Evolutionary conservation across 2,888 invertebrate genomes (phyloP).

Genomic region (Parascotia fuliginaria): DNA sequence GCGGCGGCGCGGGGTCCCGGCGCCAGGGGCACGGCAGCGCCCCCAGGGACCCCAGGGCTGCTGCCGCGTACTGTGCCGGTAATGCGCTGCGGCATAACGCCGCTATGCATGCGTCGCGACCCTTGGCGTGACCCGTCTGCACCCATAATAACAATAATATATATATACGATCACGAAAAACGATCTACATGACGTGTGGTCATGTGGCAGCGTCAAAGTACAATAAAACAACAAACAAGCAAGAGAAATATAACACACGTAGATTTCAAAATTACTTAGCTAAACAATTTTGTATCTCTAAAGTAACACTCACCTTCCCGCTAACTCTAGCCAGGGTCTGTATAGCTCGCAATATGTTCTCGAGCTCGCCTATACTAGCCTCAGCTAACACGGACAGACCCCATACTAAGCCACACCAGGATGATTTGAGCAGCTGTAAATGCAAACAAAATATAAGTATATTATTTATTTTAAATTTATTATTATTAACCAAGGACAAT

Average conservation of each 20-base stretch:
- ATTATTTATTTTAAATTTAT: too few relatives aligned
- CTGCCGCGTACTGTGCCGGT: conserved; percentile 97
- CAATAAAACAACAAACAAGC: background rate
- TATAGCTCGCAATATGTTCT: conserved; percentile 96
- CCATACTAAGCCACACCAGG: conserved; percentile 97
- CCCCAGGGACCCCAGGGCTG: conserved; percentile 94
- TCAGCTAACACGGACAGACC: conserved; percentile 96
- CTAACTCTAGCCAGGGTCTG: conserved; percentile 96
- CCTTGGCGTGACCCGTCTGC: conserved; percentile 81
- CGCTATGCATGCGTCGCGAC: conserved; percentile 97
- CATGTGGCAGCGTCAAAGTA: too few relatives aligned
- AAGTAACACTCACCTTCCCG: conserved; percentile 89
- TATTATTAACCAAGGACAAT: too few relatives aligned
- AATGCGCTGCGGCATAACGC: conserved; percentile 98
- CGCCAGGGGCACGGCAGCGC: conserved; percentile 96
- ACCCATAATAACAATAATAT: too few relatives aligned
- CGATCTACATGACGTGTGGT: too few relatives aligned
- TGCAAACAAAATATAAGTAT: too few relatives aligned
- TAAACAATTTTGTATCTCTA: too few relatives aligned
- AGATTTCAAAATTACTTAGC: too few relatives aligned
- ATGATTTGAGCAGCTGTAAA: conserved; percentile 93
- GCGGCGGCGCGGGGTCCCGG: conserved; percentile 91
- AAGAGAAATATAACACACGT: too few relatives aligned
- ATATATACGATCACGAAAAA: too few relatives aligned
- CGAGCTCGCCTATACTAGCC: conserved; percentile 97